Base-by-base conservation (phyloP, 35 echinoderm and acorn worm genomes). In the Apostichopus parvimensis region DNA sequence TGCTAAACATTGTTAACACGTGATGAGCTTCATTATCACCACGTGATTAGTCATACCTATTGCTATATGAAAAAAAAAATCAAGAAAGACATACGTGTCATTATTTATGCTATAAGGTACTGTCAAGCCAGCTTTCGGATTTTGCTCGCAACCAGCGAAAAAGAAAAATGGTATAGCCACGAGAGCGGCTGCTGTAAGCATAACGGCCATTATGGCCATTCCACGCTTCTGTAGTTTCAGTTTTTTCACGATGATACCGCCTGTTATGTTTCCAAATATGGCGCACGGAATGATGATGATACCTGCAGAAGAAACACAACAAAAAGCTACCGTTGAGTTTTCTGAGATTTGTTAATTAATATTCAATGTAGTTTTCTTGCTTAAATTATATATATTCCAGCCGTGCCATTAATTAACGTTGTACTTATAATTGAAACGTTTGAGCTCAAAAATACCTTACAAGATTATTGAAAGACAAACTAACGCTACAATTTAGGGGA, bases 181-280 rank as follows among this genome's bases (percentile, higher is more conserved):
- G 11, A 94, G 18, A 5, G 56, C 22, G 9, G 95, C 22, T 22
- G 72, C 13, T 9, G 91, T 86, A 4, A 98, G 53, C 2, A 86
- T 60, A 18, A 91, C 22, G 25, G 95, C 91, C 92, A 95, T 95
- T 73, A 34, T 84, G 53, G 90, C 90, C 86, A 91, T 90, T 12
- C 96, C 96, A 56, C 90, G 90, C 23, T 82, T 95, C 70, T 79
- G 57, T 54, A 98, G 91, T 87, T 94, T 91, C 23, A 94, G 77
- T 75, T 95, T 98, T 79, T 94, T 95, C 7, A 95, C 93, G 71
- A 95, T 92, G 17, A 94, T 75, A 70, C 96, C 91, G 5, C 92
- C 90, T 12, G 93, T 54, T 34, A 98, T 59, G 76, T 92, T 98
- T 17, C 96, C 94, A 59, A 95, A 78, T 45, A 95, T 78, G 1